These are phyloP conservation scores for Diplogasteroides magnus DNA, from an alignment of 1,140 invertebrate genomes.

Conservation along the genomic window DNA sequence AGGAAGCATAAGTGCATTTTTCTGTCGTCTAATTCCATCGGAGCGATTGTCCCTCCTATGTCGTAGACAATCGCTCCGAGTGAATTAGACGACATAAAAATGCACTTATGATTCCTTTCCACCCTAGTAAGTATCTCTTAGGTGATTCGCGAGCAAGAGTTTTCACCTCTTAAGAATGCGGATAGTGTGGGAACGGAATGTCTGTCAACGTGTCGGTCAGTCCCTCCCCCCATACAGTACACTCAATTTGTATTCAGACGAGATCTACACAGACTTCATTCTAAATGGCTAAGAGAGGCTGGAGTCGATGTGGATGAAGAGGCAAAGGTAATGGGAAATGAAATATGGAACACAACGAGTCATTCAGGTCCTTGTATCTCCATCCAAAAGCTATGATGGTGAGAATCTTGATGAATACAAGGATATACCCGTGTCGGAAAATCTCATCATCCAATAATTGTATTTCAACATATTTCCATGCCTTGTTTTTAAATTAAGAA, in stretches of 20 bases:
- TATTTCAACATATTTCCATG: too few species aligned
- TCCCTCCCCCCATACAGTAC: too few species aligned
- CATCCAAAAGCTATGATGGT: constrained; percentile 25
- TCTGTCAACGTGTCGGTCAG: constrained; percentile 73
- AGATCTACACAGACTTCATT: not conserved
- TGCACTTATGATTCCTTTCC: not conserved
- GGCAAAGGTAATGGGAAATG: too few species aligned
- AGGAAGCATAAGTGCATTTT: too few species aligned
- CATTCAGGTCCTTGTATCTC: constrained; percentile 13
- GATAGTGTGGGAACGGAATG: constrained; percentile 68
- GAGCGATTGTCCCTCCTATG: too few species aligned
- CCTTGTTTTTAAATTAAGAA: too few species aligned
- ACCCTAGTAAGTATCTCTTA: not conserved
- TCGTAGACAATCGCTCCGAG: too few species aligned
- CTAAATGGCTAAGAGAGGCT: not conserved
- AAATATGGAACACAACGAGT: constrained; percentile 65
- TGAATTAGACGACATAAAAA: too few species aligned
- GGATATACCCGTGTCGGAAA: too few species aligned
- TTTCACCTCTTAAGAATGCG: constrained; percentile 91
- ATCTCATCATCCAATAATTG: too few species aligned
- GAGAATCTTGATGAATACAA: constrained; percentile 17
- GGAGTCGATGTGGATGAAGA: constrained; percentile 65
- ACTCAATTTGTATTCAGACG: too few species aligned
- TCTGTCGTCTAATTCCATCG: too few species aligned
- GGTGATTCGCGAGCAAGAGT: constrained; percentile 76